A percentile compares a stretch with the other conserved stretches of the same genome.
phyloP scores from a whole-genome alignment of 2,797 vertebrate genomes.

The Pseudocheirus occidentalis region DNA sequence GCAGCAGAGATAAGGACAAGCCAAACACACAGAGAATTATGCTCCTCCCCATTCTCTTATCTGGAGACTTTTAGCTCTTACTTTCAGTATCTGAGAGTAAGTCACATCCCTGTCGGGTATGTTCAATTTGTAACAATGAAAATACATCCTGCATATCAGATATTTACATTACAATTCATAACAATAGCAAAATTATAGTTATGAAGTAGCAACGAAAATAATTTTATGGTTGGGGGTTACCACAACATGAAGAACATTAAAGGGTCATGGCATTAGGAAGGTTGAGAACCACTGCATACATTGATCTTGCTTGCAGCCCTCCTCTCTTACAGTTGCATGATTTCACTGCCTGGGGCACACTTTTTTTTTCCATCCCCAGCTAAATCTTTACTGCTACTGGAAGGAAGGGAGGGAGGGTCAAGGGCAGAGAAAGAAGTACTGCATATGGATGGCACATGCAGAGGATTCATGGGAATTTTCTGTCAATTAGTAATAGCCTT shows the following conservation, averaged over 20 bases:
- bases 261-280: too few species aligned
- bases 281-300: too few species aligned
- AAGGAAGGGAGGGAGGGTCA: background rate
- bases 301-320: background rate
- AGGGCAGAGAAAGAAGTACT: background rate
- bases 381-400: background rate
- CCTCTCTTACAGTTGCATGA: background rate
- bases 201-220: too few species aligned
- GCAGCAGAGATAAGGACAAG: background rate
- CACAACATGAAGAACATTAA: too few species aligned
- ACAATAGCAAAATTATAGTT: too few species aligned
- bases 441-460: slow-evolving; percentile 17
- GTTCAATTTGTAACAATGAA: too few species aligned
- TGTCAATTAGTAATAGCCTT: slow-evolving; percentile 13
- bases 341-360: background rate
- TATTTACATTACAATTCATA: too few species aligned
- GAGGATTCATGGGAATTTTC: slow-evolving; percentile 53
- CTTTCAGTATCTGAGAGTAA: background rate
- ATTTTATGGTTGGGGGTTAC: too few species aligned
- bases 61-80: background rate
- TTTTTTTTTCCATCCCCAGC: background rate
- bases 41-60: background rate
- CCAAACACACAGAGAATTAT: background rate
- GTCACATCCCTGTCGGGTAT: background rate
- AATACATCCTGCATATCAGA: too few species aligned